A percentile compares a stretch with the other conserved stretches of the same genome.
phyloP scores from a whole-genome alignment of 2,888 invertebrate species.

The Drosophila mayaguana region DNA sequence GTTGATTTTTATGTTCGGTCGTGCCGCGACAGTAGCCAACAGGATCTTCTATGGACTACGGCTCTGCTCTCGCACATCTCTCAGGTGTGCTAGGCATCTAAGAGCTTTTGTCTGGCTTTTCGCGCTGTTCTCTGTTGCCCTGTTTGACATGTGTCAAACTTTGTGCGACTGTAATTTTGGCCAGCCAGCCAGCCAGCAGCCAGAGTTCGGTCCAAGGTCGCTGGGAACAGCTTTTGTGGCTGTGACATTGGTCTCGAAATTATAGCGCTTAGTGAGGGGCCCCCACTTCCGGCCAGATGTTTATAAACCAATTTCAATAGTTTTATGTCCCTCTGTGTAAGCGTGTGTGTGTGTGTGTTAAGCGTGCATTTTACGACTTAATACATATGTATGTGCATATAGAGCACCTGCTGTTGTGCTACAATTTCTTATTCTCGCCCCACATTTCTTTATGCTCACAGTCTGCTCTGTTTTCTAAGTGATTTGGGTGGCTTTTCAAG shows the following conservation, averaged over 20 bases:
- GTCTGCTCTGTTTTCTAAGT: conserved; percentile 10
- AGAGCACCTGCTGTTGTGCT: conserved; percentile 52
- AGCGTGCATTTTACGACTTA: conserved; percentile 67
- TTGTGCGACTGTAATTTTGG: conserved; percentile 45
- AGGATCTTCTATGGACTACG: conserved; percentile 13
- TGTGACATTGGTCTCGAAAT: conserved; percentile 64
- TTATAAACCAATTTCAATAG: conserved; percentile 65
- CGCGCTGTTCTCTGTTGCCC: conserved; percentile 19
- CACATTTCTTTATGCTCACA: conserved; percentile 18
- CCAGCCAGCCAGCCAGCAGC: conserved; percentile 6
- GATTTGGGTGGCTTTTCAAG: conserved; percentile 12
- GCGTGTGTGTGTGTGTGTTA: conserved; percentile 25
- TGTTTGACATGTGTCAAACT: conserved; percentile 66
- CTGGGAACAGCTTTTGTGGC: conserved; percentile 44
- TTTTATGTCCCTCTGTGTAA: conserved; percentile 43
- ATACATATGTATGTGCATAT: conserved; percentile 36
- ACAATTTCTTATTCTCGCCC: conserved; percentile 39
- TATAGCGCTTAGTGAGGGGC: conserved; percentile 44
- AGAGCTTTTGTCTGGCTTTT: conserved; percentile 36
- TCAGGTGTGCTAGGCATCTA: conserved; percentile 31
- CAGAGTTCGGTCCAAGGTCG: conserved; percentile 40
- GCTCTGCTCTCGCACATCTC: not conserved
- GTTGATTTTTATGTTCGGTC: conserved; percentile 77
- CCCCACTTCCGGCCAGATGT: conserved; percentile 14
- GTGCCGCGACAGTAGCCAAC: conserved; percentile 52